These are phyloP conservation scores for Amniataba percoides DNA, from an alignment of 2,797 vertebrate genomes.

Conservation along the genomic window DNA sequence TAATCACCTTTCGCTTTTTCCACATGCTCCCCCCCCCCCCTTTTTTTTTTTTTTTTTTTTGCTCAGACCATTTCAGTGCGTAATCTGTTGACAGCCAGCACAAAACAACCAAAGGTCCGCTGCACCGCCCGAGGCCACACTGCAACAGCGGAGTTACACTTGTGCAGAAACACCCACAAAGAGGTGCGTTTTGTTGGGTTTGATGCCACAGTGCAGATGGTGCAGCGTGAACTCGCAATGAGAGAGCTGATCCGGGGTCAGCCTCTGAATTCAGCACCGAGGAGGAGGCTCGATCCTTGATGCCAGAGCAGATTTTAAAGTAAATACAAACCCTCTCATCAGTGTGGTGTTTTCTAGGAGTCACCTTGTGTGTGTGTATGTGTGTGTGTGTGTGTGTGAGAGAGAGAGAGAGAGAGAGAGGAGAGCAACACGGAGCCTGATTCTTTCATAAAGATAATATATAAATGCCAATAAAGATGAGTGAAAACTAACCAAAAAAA, in stretches of 20 bases:
- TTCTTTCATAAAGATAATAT: background rate
- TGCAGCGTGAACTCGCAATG: constrained; percentile 41
- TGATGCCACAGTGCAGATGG: constrained; percentile 1
- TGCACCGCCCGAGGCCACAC: constrained; percentile 56
- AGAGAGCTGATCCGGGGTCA: constrained; percentile 45
- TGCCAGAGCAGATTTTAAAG: background rate
- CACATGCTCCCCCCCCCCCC: constrained; percentile 8
- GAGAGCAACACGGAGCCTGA: background rate
- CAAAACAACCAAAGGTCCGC: constrained; percentile 27
- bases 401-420: too few relatives aligned
- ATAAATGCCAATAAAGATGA: constrained; percentile 4
- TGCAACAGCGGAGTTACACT: constrained; percentile 11
- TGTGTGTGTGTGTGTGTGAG: too few relatives aligned
- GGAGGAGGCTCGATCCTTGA: background rate
- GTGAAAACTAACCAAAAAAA: constrained; percentile 32
- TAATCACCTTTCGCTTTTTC: constrained; percentile 64
- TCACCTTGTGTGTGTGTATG: background rate
- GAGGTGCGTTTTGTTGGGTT: background rate
- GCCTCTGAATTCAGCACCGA: background rate
- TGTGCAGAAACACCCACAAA: background rate
- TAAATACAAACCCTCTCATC: background rate
- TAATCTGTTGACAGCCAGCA: constrained; percentile 61
- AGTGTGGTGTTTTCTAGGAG: background rate
- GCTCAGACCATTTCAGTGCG: constrained; percentile 31
- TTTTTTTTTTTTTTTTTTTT: too few relatives aligned